Conservation (phyloP, 2,113 vertebrate species). For the Psephotus haematonotus region DNA sequence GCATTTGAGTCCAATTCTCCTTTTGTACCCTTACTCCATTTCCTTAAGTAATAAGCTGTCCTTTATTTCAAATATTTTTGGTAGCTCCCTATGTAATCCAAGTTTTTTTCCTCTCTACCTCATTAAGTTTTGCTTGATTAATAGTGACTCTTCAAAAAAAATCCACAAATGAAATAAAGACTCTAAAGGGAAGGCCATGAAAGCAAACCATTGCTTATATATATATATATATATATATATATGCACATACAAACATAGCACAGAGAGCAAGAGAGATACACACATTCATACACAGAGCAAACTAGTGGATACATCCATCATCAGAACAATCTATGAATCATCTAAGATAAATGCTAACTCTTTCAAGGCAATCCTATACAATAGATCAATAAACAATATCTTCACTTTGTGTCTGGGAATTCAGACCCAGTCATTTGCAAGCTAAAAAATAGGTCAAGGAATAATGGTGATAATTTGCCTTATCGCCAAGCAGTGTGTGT, state of each 20-base stretch:
- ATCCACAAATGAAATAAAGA: background rate
- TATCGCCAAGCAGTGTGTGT: background rate
- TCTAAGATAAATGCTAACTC: conserved; percentile 11
- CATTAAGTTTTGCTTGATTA: background rate
- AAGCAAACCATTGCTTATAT: background rate
- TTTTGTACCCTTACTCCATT: background rate
- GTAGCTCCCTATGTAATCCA: background rate
- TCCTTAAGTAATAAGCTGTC: background rate
- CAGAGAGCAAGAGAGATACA: background rate
- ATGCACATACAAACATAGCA: background rate
- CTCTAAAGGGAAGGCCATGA: background rate
- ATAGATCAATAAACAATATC: conserved; percentile 34
- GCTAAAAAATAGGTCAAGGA: conserved; percentile 37
- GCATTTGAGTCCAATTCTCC: background rate
- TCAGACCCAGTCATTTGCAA: background rate
- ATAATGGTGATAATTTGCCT: conserved; percentile 7
- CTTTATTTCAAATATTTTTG: background rate
- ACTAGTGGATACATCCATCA: background rate
- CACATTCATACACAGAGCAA: background rate
- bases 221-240: too few species aligned
- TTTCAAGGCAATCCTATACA: conserved; percentile 36
- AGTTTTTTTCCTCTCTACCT: background rate
- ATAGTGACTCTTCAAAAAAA: background rate
- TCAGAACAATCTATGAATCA: conserved; percentile 10
- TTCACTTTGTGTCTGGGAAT: conserved; percentile 13